Conservation (phyloP, 2,888 invertebrate genomes). For the Spodoptera littoralis region DNA sequence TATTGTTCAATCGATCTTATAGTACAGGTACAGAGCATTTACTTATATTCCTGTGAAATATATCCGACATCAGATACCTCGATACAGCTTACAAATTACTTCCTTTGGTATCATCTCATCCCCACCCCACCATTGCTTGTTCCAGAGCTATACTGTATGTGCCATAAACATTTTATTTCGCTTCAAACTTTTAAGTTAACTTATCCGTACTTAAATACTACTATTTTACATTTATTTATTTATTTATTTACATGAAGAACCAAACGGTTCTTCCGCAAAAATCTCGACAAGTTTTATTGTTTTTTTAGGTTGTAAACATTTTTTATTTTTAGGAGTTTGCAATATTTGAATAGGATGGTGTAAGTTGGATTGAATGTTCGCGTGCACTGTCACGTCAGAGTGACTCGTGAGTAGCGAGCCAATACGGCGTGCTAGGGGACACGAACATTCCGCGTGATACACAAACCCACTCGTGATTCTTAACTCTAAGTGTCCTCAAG, state of each 20-base stretch:
- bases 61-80: too few relatives aligned
- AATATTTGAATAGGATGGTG: conserved; percentile 6
- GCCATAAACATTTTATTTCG: conserved; percentile 3
- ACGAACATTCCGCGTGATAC: conserved; percentile 11
- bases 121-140: not conserved
- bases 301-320: conserved; percentile 17
- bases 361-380: conserved; percentile 17
- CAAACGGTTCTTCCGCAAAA: conserved; percentile 7
- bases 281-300: conserved; percentile 22
- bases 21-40: too few relatives aligned
- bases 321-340: conserved; percentile 15
- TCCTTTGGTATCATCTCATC: not conserved
- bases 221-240: conserved; percentile 10
- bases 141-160: conserved; percentile 21
- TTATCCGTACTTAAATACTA: conserved; percentile 24
- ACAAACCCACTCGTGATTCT: conserved; percentile 1
- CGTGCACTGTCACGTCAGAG: conserved; percentile 12
- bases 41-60: too few relatives aligned
- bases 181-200: conserved; percentile 3
- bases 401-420: not conserved
- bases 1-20: too few relatives aligned
- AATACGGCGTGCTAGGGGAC: conserved; percentile 10
- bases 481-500: conserved; percentile 9
- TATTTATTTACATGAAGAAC: conserved; percentile 5
- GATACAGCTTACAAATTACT: conserved; percentile 1